Conservation (phyloP, 2,113 vertebrate genomes). For the Athene cunicularia region DNA sequence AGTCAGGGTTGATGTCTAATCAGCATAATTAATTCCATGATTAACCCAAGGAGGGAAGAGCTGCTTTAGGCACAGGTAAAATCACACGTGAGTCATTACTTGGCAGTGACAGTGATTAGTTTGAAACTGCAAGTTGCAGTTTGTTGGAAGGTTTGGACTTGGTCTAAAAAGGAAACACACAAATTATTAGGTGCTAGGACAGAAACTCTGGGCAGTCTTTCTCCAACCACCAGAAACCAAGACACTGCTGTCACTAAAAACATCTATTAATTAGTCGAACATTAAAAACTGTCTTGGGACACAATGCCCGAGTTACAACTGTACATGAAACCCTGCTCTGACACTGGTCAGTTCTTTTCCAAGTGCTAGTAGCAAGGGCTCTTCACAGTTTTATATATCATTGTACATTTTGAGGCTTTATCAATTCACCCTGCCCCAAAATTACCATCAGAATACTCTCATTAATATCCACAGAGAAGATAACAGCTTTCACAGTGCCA, state of each 20-base stretch:
- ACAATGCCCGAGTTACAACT: background rate
- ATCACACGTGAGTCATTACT: background rate
- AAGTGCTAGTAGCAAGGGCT: background rate
- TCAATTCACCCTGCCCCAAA: background rate
- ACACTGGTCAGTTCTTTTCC: rapidly evolving
- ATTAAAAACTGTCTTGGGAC: background rate
- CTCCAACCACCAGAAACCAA: background rate
- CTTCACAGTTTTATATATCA: background rate
- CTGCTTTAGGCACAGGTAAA: slow-evolving; percentile 41
- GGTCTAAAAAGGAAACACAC: background rate
- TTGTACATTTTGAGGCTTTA: background rate
- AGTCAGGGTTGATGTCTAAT: slow-evolving; percentile 1
- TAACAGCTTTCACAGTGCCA: background rate
- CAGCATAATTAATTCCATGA: background rate
- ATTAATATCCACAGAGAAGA: background rate
- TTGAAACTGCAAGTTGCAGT: background rate
- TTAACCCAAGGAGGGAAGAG: background rate
- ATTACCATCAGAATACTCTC: background rate
- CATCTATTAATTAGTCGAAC: background rate
- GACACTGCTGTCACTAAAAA: background rate
- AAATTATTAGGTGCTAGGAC: background rate
- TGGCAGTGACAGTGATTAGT: background rate
- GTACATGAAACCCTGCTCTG: background rate
- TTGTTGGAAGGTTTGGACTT: background rate
- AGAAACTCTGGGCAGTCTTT: background rate